Evolutionary conservation across 2,797 vertebrate species (phyloP).

Genomic region (Sebastolobus alascanus): DNA sequence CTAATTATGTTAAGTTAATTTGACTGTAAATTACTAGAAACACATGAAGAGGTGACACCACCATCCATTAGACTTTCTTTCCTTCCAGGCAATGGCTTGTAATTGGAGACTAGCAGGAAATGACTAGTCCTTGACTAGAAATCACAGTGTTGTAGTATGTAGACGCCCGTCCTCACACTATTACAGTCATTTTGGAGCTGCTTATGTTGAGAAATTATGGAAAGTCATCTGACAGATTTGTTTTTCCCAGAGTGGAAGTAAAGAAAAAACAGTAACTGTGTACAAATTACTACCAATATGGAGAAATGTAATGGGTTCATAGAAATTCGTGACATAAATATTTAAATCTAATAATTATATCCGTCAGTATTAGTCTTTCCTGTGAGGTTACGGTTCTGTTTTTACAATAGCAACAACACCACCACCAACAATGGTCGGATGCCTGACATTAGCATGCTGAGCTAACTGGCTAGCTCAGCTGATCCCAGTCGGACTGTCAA

Average conservation of each 20-base stretch:
- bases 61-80: background rate
- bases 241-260: background rate
- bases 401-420: background rate
- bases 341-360: background rate
- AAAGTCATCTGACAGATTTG: constrained; percentile 20
- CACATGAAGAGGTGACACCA: background rate
- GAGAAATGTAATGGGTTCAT: background rate
- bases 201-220: constrained; percentile 21
- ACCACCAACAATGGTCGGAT: background rate
- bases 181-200: background rate
- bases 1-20: background rate
- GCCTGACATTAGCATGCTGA: constrained; percentile 37
- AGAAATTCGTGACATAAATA: background rate
- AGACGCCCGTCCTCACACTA: background rate
- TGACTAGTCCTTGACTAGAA: background rate
- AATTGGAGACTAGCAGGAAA: background rate
- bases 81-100: background rate
- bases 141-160: background rate
- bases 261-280: background rate
- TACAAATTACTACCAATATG: background rate
- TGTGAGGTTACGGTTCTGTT: background rate
- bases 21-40: background rate
- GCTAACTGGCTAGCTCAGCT: constrained; percentile 63
- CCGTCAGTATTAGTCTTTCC: background rate
- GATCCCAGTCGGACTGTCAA: constrained; percentile 60